These are phyloP conservation scores for Drosophila maculinotata DNA, from an alignment of 2,888 invertebrate species.

Conservation along the genomic window DNA sequence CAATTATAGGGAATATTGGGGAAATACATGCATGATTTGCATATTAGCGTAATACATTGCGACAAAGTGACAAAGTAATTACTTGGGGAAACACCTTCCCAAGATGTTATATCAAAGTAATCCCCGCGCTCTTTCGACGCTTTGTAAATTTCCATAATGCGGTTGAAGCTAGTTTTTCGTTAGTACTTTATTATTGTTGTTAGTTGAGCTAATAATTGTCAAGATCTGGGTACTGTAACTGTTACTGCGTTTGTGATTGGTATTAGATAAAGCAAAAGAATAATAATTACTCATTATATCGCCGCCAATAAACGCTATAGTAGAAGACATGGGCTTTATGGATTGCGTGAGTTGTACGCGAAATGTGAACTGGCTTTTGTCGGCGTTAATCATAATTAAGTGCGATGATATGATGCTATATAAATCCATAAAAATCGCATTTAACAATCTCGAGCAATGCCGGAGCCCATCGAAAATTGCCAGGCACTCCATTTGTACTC, in stretches of 20 bases:
- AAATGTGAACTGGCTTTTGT: conserved; percentile 1
- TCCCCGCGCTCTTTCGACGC: background rate
- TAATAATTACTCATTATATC: conserved; percentile 4
- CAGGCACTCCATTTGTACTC: background rate
- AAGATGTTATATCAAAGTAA: background rate
- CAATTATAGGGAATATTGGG: no score
- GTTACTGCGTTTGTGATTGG: background rate
- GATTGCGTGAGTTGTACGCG: no score
- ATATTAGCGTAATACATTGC: background rate
- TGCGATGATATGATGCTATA: conserved; percentile 8
- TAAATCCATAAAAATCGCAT: background rate
- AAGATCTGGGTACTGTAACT: conserved; percentile 5
- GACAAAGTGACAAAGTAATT: background rate
- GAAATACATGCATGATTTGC: background rate
- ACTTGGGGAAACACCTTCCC: conserved; percentile 18
- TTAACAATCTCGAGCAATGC: background rate
- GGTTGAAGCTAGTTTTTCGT: background rate
- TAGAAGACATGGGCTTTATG: conserved; percentile 2
- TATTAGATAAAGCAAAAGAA: conserved; percentile 1
- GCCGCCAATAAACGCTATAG: conserved; percentile 4
- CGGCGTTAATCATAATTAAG: background rate
- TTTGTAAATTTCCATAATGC: background rate
- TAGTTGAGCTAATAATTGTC: background rate
- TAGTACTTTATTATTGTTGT: conserved; percentile 1
- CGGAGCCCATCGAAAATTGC: background rate